phyloP scores from a whole-genome alignment of 2,888 invertebrate species.

The Cryptophagus acutangulus region DNA sequence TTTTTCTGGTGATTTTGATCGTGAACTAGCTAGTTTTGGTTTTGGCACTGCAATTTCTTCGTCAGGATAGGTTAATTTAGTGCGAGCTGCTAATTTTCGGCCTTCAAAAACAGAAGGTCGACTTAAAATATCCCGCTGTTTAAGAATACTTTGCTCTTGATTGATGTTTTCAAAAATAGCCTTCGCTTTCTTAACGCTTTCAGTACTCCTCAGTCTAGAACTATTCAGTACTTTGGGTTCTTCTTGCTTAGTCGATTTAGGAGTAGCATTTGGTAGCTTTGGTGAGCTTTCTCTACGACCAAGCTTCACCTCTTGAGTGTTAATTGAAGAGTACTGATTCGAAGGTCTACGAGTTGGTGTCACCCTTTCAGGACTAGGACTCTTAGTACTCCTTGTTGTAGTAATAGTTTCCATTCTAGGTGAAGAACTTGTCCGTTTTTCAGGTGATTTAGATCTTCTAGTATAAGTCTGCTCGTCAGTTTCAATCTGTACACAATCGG shows the following conservation, averaged over 20 bases:
- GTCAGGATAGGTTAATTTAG: slow-evolving; percentile 11
- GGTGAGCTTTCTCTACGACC: slow-evolving; percentile 19
- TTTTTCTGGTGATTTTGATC: slow-evolving; percentile 8
- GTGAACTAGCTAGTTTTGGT: not conserved
- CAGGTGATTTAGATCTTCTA: slow-evolving; percentile 16
- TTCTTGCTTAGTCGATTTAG: slow-evolving; percentile 39
- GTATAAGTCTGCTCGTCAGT: slow-evolving; percentile 26
- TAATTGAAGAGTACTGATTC: slow-evolving; percentile 23
- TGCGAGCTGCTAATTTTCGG: slow-evolving; percentile 21
- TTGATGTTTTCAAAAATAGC: slow-evolving; percentile 63
- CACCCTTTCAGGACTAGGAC: slow-evolving; percentile 15
- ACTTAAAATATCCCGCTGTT: slow-evolving; percentile 50
- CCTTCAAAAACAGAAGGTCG: slow-evolving; percentile 51
- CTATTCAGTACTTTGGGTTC: slow-evolving; percentile 39
- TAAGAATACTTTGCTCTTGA: slow-evolving; percentile 36
- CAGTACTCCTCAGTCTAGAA: slow-evolving; percentile 52
- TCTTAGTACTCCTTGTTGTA: slow-evolving; percentile 15
- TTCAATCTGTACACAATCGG: slow-evolving; percentile 31
- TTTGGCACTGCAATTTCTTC: too few relatives aligned
- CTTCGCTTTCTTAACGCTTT: slow-evolving; percentile 67
- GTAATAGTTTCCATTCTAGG: too few relatives aligned
- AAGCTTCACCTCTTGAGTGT: slow-evolving; percentile 20
- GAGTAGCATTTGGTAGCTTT: slow-evolving; percentile 31
- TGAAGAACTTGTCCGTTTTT: slow-evolving; percentile 3
- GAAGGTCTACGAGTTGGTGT: slow-evolving; percentile 33